Percentiles rank a stretch among this genome's conserved stretches.
Evolutionary conservation across 2,888 invertebrate genomes (phyloP).

Genomic region (Anodontia alba): DNA sequence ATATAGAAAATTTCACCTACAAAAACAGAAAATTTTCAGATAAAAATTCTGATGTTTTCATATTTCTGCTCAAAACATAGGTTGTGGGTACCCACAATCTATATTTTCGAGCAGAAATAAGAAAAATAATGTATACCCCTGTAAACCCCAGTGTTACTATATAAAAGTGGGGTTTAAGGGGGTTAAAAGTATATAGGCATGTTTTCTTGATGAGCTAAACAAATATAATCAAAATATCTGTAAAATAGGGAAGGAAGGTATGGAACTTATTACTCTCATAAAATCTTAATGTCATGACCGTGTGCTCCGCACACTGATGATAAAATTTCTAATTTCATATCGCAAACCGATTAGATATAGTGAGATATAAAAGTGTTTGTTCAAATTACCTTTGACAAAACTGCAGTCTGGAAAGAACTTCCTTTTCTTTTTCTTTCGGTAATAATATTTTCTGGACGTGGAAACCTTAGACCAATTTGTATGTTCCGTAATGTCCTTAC

Average conservation of each 20-base stretch:
- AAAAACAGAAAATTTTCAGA: no score
- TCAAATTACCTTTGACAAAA: background rate
- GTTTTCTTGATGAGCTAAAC: no score
- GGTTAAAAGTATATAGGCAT: no score
- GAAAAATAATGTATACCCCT: no score
- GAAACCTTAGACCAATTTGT: background rate
- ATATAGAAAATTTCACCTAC: no score
- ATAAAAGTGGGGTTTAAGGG: no score
- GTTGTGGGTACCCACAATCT: no score
- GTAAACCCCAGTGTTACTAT: no score
- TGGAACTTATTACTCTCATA: background rate
- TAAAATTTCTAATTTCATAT: slow-evolving; percentile 2
- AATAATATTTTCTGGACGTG: background rate
- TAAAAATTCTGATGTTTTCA: no score
- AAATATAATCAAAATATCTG: no score
- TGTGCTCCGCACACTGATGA: background rate
- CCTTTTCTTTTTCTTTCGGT: background rate
- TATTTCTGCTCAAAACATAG: no score
- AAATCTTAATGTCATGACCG: background rate
- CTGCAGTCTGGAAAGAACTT: background rate
- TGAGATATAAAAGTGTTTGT: background rate
- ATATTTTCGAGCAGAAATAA: no score
- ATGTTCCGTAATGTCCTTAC: background rate
- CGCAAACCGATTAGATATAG: background rate
- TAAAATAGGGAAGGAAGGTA: background rate